Base-by-base conservation (phyloP, 2,797 vertebrate species). In the Dryobates pubescens region DNA sequence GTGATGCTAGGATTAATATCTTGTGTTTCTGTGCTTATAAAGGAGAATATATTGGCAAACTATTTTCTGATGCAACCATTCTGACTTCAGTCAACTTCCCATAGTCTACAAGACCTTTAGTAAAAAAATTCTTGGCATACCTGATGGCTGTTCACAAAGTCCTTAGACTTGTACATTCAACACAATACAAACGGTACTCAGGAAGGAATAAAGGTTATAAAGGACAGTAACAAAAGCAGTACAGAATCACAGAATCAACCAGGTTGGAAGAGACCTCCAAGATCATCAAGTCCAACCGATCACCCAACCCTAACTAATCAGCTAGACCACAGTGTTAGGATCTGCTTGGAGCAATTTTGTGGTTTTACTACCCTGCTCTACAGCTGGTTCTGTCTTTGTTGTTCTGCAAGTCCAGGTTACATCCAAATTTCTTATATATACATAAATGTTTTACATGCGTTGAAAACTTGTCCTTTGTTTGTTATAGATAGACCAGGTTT, bases 321-420 rank as follows among this genome's bases (percentile, higher is more conserved):
- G 12, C 11, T 38, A 38, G 38, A 38, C 38, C 38, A 38, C 38
- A 13, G 38, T 38, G 67, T 47, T 32, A 59, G 6, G 23, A 47
- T 17, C 29, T 20, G 4, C 17, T 81, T 68, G 58, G 17, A 51
- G 6, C 12, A 86, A 61, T 24, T 80, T 53, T 13, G 8, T 38
- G 7, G 17, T 4, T 36, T 75, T 67, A 14, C 9, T 68, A 71
- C 59, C 4, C 7, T 54, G 18, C 3, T 63, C 10, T 57, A 19
- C 7, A n/a, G 20, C 7, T 61, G 26, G 7, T 9, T 74, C 6
- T 38, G 0, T 64, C 36, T 27, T 51, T 2, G 1, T n/a, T 80
- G 13, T 51, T 86, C 49, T 83, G 56, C 64, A 88, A 43, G 23
- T 24, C 45, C 26, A 54, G 8, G 3, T 29, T 82, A 26, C 29